Evolutionary conservation across 2,113 vertebrate species (phyloP), one percentile per base, ranked within the genome.

Genomic region (Mus pahari): DNA sequence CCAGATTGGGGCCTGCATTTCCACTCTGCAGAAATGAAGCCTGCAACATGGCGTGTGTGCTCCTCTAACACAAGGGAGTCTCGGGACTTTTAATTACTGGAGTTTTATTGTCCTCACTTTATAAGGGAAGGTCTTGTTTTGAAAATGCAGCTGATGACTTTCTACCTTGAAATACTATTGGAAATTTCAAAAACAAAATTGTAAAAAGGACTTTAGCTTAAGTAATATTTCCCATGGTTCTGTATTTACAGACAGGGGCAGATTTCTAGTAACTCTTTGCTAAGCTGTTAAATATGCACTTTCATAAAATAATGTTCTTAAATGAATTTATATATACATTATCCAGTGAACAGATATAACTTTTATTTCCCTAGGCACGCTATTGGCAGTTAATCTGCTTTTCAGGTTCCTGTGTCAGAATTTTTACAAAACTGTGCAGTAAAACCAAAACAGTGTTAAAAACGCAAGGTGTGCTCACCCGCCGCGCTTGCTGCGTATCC

Each of bases 401-500:
- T 68, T 50, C 68, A 93, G 84, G 90, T 95, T 97, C 86, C 62
- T 71, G 0, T 82, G 96, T 84, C 81, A 95, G 66, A 94, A 60
- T 48, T 39, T 88, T 14, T 9, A 22, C 39, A 62, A 98, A 92
- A 88, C 86, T 96, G 78, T 97, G 48, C 90, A 95, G 87, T 66
- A 20, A 68, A 78, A 86, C 77, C 75, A 94, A 94, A 96, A 81
- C 78, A 74, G 50, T 28, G 50, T 33, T 92, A 48, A 78, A 39
- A 91, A 82, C 28, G 24, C 28, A 62, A 77, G n/a, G 53, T 66
- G 45, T 42, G 90, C 94, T 94, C 84, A 83, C 96, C 62, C 26
- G 84, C 96, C 98, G 68, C 97, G 98, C 97, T 97, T 96, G 96
- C 89, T 93, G 87, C 97, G 97, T 98, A 97, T 98, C 99, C 98